Evolutionary conservation across 2,888 invertebrate genomes (phyloP).

Genomic region (Adela reaumurella): DNA sequence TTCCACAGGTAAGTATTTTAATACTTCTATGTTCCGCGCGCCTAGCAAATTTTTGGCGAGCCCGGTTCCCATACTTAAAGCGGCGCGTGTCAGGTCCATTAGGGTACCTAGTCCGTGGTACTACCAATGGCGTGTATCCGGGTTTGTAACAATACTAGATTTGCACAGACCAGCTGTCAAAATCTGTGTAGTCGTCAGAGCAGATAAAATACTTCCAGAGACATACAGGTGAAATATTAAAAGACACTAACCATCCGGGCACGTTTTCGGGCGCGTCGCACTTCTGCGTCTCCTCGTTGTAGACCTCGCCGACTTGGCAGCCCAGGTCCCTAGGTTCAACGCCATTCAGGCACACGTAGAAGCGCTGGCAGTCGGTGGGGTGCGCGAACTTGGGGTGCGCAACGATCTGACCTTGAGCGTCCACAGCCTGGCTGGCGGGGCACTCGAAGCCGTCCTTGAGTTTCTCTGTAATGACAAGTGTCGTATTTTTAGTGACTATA

Average conservation of each 20-base stretch:
- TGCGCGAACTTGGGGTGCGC: conserved; percentile 85
- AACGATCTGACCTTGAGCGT: conserved; percentile 66
- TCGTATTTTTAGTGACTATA: too few species aligned
- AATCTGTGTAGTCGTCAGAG: background rate
- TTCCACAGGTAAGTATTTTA: too few species aligned
- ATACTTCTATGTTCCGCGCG: too few species aligned
- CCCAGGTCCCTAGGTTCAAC: conserved; percentile 84
- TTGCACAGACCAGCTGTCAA: too few species aligned
- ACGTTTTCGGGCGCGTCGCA: conserved; percentile 92
- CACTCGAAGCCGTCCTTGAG: conserved; percentile 83
- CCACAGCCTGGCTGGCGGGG: conserved; percentile 65
- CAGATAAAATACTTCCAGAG: too few species aligned
- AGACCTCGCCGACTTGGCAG: conserved; percentile 85
- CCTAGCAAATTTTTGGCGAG: too few species aligned
- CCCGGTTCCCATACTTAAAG: too few species aligned
- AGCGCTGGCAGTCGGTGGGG: conserved; percentile 84
- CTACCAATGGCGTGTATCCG: too few species aligned
- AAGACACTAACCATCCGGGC: conserved; percentile 71
- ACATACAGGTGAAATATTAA: background rate
- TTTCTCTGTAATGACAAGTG: conserved; percentile 53
- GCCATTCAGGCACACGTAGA: conserved; percentile 87
- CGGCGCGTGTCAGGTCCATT: too few species aligned
- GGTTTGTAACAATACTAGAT: too few species aligned
- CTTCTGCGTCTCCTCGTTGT: conserved; percentile 78
- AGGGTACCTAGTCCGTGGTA: too few species aligned